phyloP scores from a whole-genome alignment of 2,797 vertebrate genomes.

The Tragopan temminckii region DNA sequence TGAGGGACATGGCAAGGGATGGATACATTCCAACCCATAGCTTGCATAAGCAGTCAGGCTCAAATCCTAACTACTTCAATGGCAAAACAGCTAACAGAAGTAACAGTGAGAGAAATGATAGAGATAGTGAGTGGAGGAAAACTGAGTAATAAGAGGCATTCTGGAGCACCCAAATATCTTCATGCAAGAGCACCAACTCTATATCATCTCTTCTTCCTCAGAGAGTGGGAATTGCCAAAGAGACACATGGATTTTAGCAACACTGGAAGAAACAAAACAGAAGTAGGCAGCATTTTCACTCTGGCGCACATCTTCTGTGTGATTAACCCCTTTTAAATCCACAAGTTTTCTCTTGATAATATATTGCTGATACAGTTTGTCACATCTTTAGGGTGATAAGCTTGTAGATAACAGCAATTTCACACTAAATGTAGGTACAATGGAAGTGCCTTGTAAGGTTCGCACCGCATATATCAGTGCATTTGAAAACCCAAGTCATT shows the following conservation, averaged over 20 bases:
- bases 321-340: not conserved
- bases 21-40: not conserved
- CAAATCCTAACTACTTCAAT: not conserved
- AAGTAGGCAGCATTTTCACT: not conserved
- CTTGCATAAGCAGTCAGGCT: not conserved
- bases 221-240: not conserved
- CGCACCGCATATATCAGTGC: slow-evolving; percentile 35
- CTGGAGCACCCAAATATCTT: not conserved
- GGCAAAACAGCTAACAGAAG: not conserved
- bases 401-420: not conserved
- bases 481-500: slow-evolving; percentile 55
- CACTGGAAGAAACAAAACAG: not conserved
- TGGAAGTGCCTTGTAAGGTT: slow-evolving; percentile 5
- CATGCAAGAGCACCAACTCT: not conserved
- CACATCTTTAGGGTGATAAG: not conserved
- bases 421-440: slow-evolving; percentile 4
- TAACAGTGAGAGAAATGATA: not conserved
- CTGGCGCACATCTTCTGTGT: not conserved
- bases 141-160: not conserved
- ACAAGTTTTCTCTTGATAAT: not conserved
- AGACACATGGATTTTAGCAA: not conserved
- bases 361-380: not conserved
- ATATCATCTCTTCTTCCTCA: not conserved
- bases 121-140: not conserved
- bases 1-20: not conserved